Percentiles rank a stretch among this genome's conserved stretches.
phyloP scores from a whole-genome alignment of 2,888 invertebrate genomes.

The Arrhopalites spinosus region DNA sequence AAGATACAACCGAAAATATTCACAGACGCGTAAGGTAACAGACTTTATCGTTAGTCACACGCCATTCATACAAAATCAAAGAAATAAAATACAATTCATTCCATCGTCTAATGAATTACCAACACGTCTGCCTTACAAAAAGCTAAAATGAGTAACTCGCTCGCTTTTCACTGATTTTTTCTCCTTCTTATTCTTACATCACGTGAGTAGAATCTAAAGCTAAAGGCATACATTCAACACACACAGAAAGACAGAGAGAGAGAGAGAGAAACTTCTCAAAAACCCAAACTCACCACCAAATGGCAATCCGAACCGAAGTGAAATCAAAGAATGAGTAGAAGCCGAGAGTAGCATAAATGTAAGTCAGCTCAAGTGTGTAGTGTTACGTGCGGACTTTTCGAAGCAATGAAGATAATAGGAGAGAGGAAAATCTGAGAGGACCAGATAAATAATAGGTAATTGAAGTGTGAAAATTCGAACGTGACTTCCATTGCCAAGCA shows the following conservation, averaged over 20 bases:
- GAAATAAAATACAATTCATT: neutral
- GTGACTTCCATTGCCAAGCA: constrained; percentile 47
- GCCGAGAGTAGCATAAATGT: neutral
- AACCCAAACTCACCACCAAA: constrained; percentile 6
- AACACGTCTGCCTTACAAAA: constrained; percentile 9
- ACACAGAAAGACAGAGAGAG: neutral
- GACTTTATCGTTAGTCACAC: constrained; percentile 2
- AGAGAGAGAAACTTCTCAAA: neutral
- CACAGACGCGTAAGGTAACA: neutral
- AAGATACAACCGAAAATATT: neutral
- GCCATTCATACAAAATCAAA: constrained; percentile 18
- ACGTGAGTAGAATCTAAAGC: constrained; percentile 1
- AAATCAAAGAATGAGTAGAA: constrained; percentile 11
- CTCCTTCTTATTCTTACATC: neutral
- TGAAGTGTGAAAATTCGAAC: constrained; percentile 56
- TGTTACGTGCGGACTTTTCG: constrained; percentile 6
- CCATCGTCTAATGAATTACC: constrained; percentile 10
- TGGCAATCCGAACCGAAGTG: constrained; percentile 12
- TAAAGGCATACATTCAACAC: neutral
- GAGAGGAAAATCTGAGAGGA: constrained; percentile 43
- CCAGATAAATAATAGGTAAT: constrained; percentile 54
- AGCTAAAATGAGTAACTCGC: constrained; percentile 16
- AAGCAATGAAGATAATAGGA: constrained; percentile 41
- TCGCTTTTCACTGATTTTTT: neutral
- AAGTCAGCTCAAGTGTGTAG: constrained; percentile 20